Base-by-base conservation (phyloP, 2,113 vertebrate species). In the Hippocampus zosterae region DNA sequence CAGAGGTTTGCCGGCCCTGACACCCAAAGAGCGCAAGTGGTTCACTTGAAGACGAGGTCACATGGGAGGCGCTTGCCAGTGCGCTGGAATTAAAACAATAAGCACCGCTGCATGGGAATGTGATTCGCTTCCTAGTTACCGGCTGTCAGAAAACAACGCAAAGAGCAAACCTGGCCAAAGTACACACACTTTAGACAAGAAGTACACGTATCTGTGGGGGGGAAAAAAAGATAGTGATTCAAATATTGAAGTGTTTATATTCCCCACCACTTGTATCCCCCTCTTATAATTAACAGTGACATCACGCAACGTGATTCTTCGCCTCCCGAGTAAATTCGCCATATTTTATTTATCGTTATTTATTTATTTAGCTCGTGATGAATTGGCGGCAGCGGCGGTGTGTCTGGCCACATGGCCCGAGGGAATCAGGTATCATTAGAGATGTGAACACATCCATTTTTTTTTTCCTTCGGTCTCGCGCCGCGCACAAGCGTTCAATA, bases 351-450 rank as follows among this genome's bases (percentile, higher is more conserved):
- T 27, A 27, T n/a, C n/a, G n/a, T 12, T 59, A 85, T 87, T 90
- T 91, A 91, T 88, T 85, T 91, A 90, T 27, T 60, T 60, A 19
- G 2, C 15, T 8, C n/a, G 16, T 92, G 91, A 92, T 90, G 88
- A 92, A 92, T 92, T 89, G 90, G 87, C 89, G 85, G 67, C 90
- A 91, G 91, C 84, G 25, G 85, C 84, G 73, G 27, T 9, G 16
- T 85, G 87, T 90, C 84, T 83, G 77, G 71, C 76, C 83, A 61
- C 87, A 76, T 79, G 80, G 86, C 91, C 84, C 85, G 6, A 67
- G 90, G 90, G 91, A 92, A 90, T 92, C 91, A 90, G 91, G 90
- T 92, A 92, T 91, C 91, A 92, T 92, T 93, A 93, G 88, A 91
- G 91, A 91, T 90, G 90, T 83, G 88, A 88, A 87, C 84, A 77